phyloP scores from a whole-genome alignment of 2,888 invertebrate genomes.

The Tetragonula carbonaria region DNA sequence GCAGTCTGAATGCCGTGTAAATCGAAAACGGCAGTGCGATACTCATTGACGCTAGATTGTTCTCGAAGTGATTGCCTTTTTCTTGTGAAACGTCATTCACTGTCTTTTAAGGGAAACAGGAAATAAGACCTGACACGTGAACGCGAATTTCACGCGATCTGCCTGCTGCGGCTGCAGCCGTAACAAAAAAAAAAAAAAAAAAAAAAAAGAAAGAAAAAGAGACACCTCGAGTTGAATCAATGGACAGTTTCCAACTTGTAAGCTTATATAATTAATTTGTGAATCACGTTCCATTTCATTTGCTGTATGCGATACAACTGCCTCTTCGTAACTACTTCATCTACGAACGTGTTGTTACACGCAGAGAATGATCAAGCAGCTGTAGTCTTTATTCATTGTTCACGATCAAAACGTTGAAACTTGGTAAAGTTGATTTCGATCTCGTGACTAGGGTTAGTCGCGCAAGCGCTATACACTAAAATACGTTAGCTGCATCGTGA shows the following conservation, averaged over 20 bases:
- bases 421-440: not conserved
- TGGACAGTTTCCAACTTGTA: slow-evolving; percentile 62
- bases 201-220: slow-evolving; percentile 33
- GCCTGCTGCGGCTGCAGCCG: slow-evolving; percentile 46
- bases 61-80: slow-evolving; percentile 35
- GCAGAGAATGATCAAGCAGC: not conserved
- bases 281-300: slow-evolving; percentile 37
- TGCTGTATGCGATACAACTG: not conserved
- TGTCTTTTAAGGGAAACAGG: slow-evolving; percentile 47
- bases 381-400: slow-evolving; percentile 21
- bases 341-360: not conserved
- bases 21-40: slow-evolving; percentile 32
- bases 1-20: slow-evolving; percentile 43
- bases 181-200: slow-evolving; percentile 18
- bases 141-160: slow-evolving; percentile 40
- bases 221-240: slow-evolving; percentile 33
- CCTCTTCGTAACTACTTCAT: slow-evolving; percentile 1
- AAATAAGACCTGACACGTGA: slow-evolving; percentile 26
- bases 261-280: slow-evolving; percentile 53
- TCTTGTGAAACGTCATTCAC: slow-evolving; percentile 33
- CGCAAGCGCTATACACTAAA: slow-evolving; percentile 61
- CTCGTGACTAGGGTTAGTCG: slow-evolving; percentile 19
- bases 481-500: slow-evolving; percentile 27
- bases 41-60: slow-evolving; percentile 53
- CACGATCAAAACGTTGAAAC: slow-evolving; percentile 15